These are phyloP conservation scores for Atrichornis clamosus DNA, from an alignment of 2,113 vertebrate species.

Conservation along the genomic window DNA sequence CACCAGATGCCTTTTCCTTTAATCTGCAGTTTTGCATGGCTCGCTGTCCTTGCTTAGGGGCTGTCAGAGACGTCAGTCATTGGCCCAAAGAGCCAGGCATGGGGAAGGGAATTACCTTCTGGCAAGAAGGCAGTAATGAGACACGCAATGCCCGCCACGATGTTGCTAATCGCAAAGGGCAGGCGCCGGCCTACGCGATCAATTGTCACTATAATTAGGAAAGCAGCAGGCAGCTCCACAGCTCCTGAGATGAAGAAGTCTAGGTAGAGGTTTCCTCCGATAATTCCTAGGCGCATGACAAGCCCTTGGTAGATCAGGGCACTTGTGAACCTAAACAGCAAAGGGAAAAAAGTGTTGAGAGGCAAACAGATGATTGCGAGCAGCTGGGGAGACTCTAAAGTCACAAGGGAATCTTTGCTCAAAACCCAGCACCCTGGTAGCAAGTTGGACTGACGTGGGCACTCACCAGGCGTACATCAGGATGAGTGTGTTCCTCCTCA, in stretches of 20 bases:
- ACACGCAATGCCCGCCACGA: slow-evolving; percentile 79
- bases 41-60: neutral
- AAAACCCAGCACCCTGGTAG: neutral
- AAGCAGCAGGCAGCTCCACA: slow-evolving; percentile 85
- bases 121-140: slow-evolving; percentile 85
- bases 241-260: slow-evolving; percentile 87
- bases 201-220: slow-evolving; percentile 88
- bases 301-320: slow-evolving; percentile 92
- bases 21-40: neutral
- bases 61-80: neutral
- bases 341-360: neutral
- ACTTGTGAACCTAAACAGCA: slow-evolving; percentile 84
- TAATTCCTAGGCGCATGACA: slow-evolving; percentile 89
- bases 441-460: neutral
- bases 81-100: neutral
- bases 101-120: slow-evolving; percentile 73
- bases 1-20: neutral
- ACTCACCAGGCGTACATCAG: slow-evolving; percentile 92
- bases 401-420: neutral
- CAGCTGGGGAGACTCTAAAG: neutral
- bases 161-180: slow-evolving; percentile 83
- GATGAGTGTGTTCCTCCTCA: slow-evolving; percentile 89
- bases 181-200: slow-evolving; percentile 85
- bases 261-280: slow-evolving; percentile 84
- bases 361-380: neutral